phyloP scores from a whole-genome alignment of 2,797 vertebrate genomes.

The Luscinia megarhynchos region DNA sequence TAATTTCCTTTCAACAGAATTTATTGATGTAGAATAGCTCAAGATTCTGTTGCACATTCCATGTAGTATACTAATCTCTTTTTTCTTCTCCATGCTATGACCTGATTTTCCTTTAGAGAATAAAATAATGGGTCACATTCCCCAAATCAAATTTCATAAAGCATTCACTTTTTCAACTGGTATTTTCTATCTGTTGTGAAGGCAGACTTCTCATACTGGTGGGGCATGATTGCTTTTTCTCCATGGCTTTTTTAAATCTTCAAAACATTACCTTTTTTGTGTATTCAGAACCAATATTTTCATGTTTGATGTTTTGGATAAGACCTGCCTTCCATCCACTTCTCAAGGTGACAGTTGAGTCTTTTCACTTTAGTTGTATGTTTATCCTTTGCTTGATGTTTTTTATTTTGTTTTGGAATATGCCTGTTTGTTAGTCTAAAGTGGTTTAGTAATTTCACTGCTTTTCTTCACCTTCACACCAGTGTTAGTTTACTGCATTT shows the following conservation, averaged over 20 bases:
- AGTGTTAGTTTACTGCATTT: background rate
- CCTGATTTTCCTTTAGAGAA: background rate
- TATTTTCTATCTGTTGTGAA: slow-evolving; percentile 30
- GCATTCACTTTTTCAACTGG: background rate
- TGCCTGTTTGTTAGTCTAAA: background rate
- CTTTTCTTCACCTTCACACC: background rate
- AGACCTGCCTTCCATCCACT: background rate
- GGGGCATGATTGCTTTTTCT: background rate
- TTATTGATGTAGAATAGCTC: background rate
- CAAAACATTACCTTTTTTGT: background rate
- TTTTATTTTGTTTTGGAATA: background rate
- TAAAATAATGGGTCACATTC: background rate
- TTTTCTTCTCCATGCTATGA: background rate
- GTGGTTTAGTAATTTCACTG: background rate
- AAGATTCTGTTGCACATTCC: background rate
- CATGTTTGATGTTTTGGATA: background rate
- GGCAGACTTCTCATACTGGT: background rate
- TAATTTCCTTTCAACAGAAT: slow-evolving; percentile 51
- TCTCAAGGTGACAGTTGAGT: background rate
- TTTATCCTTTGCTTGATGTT: background rate
- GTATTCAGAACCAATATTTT: background rate
- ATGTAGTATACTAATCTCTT: background rate
- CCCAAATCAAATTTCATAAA: background rate
- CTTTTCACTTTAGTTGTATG: background rate
- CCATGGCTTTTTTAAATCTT: background rate